Base-by-base conservation (phyloP, 2,888 invertebrate genomes). In the Scrobipalpa atriplicella region DNA sequence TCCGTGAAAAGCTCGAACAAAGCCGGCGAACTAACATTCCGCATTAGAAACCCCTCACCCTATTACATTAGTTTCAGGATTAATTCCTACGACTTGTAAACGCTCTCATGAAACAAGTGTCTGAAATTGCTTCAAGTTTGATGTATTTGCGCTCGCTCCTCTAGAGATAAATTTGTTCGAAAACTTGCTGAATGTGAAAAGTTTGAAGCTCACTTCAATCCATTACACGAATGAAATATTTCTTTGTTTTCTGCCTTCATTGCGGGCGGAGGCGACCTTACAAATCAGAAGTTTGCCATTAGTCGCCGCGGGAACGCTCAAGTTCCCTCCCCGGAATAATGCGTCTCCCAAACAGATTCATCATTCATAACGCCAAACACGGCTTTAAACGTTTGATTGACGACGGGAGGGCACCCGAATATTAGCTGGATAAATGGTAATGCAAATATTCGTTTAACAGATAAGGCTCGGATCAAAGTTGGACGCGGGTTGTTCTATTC, bases 141-240 rank as follows among this genome's bases (percentile, higher is more conserved):
- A 91, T 90, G 88, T 90, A 90, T 90, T 89, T 88, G 86, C 85
- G 84, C 85, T 78, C 81, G 84, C 82, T 89, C 78, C 87, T 89
- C 88, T 79, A 82, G 89, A 90, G 90, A 92, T 92, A 90, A 92
- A 92, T 92, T 92, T 90, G 90, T 90, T 90, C 86, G 82, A 83
- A 88, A 92, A 91, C 87, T 92, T 88, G 85, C 83, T 87, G 89
- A 92, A 92, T 92, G 92, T 87, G 90, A 89, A 92, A 92, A 92
- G 86, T 92, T 92, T 87, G 85, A 84, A 90, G 89, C 89, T 89
- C 86, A 90, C 91, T 92, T 90, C 92, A 91, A 92, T 92, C 92
- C 90, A 92, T 92, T 92, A 92, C 89, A 87, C 86, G 87, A 89
- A 86, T 92, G 89, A 92, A 90, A 92, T 92, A 91, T 92, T 91